Base-by-base conservation (phyloP, 2,888 invertebrate species). In the Desoria tigrina region DNA sequence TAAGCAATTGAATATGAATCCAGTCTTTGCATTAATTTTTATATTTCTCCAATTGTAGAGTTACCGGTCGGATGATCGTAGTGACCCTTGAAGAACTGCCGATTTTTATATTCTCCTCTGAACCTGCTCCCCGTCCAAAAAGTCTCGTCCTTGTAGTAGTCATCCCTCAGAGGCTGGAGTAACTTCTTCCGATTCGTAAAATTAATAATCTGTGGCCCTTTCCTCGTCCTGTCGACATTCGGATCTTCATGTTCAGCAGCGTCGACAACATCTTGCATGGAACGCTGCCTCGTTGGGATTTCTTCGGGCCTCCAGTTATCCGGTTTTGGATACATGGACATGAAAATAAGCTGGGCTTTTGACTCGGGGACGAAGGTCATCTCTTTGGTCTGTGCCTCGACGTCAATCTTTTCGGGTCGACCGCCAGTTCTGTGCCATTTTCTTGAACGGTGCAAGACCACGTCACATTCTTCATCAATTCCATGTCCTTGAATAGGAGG, bases 111-210 rank as follows among this genome's bases (percentile, higher is more conserved):
- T 39, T 73, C 64, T 37, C 75, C 75, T 11, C 45, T 26, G 50
- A 69, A 75, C 18, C 62, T 54, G 37, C 68, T 68, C 53, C 75
- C 75, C 0, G 73, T 74, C 71, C 74, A 74, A 42, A 72, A 72
- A 14, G 55, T 66, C 60, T 75, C 73, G 1, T 60, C 68, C 63
- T 71, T 71, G 58, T 61, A 66, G 50, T 71, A 75, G 59, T 74
- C 63, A 26, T 73, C 68, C 24, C 54, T 59, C 1, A 70, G 23
- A 7, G 74, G 73, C 45, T 58, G 65, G 11, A 74, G 61, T 9
- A 73, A 16, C 49, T 71, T 61, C 37, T 70, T 65, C 27, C 66
- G 63, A 39, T 64, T 66, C 1, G 65, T 32, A 55, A 67, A 53
- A 6, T 67, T 71, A 32, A 74, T 66, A 1, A 65, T 56, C 39